Evolutionary conservation across 2,797 vertebrate species (phyloP).

Genomic region (Acipenser ruthenus): DNA sequence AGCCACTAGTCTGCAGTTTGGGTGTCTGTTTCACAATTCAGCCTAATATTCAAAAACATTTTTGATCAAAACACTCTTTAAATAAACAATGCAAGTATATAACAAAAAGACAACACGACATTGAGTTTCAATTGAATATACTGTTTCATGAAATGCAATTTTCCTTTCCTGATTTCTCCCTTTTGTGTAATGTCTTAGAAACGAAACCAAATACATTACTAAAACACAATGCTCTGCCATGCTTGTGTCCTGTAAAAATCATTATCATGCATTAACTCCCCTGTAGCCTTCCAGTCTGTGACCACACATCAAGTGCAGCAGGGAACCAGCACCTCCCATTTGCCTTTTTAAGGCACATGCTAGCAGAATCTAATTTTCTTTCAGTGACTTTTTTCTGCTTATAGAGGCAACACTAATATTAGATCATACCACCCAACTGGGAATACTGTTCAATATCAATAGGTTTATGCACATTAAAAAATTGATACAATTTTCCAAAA

Average conservation of each 20-base stretch:
- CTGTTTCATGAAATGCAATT: neutral
- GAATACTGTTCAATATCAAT: conserved; percentile 51
- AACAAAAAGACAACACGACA: too few species aligned
- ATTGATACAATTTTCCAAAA: conserved; percentile 56
- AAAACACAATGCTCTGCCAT: neutral
- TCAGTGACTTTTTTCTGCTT: conserved; percentile 41
- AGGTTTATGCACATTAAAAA: conserved; percentile 58
- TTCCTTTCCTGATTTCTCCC: conserved; percentile 2
- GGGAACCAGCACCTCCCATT: conserved; percentile 46
- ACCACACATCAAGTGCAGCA: conserved; percentile 61
- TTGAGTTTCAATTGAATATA: neutral
- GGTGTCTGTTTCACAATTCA: too few species aligned
- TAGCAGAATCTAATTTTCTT: conserved; percentile 37
- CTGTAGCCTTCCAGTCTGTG: conserved; percentile 57
- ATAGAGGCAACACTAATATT: conserved; percentile 51
- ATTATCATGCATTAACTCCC: conserved; percentile 1
- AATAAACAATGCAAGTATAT: too few species aligned
- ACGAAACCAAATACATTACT: neutral
- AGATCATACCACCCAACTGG: conserved; percentile 41
- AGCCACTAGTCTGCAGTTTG: too few species aligned
- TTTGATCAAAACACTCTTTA: too few species aligned
- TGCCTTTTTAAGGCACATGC: conserved; percentile 42
- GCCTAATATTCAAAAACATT: too few species aligned
- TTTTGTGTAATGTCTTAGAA: neutral
- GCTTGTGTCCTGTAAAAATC: neutral